These are phyloP conservation scores for Python bivittatus DNA, from an alignment of 2,113 vertebrate genomes.

Conservation along the genomic window DNA sequence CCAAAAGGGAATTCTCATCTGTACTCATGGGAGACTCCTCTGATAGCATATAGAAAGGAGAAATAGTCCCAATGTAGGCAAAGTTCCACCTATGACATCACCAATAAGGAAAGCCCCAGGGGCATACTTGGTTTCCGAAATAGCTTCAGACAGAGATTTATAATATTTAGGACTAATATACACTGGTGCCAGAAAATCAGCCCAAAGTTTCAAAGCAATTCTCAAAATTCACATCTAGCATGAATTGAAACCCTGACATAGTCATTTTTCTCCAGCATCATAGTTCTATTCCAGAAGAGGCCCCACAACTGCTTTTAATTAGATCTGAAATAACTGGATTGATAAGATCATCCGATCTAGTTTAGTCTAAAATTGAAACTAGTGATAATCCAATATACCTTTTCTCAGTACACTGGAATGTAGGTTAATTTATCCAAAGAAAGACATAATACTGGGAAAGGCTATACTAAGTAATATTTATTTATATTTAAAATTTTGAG, in stretches of 20 bases:
- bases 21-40: not conserved
- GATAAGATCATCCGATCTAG: too few species aligned
- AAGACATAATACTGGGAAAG: too few species aligned
- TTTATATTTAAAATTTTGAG: too few species aligned
- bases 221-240: not conserved
- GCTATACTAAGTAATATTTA: too few species aligned
- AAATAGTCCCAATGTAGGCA: not conserved
- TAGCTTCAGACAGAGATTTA: not conserved
- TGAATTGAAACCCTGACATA: not conserved
- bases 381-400: too few species aligned
- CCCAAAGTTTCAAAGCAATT: not conserved
- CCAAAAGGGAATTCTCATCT: not conserved
- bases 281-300: too few species aligned
- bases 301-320: too few species aligned
- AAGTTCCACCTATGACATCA: not conserved
- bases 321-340: too few species aligned
- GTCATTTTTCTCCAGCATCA: too few species aligned
- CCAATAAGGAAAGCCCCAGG: not conserved
- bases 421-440: too few species aligned
- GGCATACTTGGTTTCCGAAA: not conserved
- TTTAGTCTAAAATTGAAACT: too few species aligned
- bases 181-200: not conserved
- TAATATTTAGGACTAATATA: not conserved
- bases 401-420: too few species aligned
- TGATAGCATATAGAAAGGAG: not conserved